Conservation (phyloP, 2,797 vertebrate genomes). For the Micropoecilia bifurca region DNA sequence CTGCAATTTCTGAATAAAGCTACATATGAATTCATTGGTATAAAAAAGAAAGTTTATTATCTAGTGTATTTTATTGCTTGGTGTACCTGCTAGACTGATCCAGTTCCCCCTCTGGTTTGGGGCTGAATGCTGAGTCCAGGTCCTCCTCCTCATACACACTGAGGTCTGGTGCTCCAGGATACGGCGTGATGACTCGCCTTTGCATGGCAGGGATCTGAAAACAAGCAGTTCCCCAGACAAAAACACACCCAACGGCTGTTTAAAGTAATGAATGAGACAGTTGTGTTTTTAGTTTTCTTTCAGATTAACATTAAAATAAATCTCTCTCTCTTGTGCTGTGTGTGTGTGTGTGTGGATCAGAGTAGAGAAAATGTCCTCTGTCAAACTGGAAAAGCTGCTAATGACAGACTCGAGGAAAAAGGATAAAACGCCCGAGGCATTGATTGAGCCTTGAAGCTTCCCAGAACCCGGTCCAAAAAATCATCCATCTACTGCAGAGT, state of each 20-base stretch:
- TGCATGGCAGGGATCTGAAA: constrained; percentile 95
- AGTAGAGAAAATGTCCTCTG: not conserved
- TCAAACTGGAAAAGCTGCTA: not conserved
- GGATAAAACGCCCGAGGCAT: not conserved
- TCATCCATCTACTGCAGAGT: not conserved
- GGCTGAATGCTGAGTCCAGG: constrained; percentile 80
- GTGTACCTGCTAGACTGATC: constrained; percentile 86
- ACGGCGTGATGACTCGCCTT: constrained; percentile 92
- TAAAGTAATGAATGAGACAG: not conserved
- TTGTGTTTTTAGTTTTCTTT: not conserved
- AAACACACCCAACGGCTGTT: too few species aligned
- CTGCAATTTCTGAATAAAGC: not conserved
- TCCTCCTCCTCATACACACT: constrained; percentile 87
- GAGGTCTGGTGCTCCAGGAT: constrained; percentile 91
- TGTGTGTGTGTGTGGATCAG: not conserved
- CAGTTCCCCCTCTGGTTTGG: constrained; percentile 81
- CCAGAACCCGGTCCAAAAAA: not conserved
- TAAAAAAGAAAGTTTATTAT: not conserved
- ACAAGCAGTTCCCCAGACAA: not conserved
- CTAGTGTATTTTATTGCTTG: not conserved
- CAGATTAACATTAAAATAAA: not conserved
- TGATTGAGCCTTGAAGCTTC: not conserved
- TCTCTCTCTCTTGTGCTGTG: not conserved
- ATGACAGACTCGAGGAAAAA: not conserved
- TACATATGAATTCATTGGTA: not conserved